Evolutionary conservation across 2,797 vertebrate species (phyloP), one percentile per base, ranked within the genome.

Genomic region (Gymnocypris eckloni): DNA sequence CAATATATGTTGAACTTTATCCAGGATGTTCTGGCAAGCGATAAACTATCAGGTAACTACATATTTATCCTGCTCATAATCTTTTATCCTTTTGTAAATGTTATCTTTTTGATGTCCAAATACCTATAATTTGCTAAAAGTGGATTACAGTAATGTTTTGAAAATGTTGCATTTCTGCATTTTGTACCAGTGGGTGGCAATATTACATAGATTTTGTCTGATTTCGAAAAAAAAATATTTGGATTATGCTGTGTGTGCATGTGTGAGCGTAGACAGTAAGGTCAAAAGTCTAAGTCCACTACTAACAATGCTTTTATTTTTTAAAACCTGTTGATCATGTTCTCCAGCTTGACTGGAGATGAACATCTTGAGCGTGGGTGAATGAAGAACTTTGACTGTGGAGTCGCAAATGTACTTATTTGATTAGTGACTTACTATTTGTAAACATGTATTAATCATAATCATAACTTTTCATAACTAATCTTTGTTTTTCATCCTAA

Each of bases 21-120:
- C n/a, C 41, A 43, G n/a, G 4, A 73, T 48, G 16, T 73, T 61
- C 52, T 10, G 5, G n/a, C 9, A 20, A n/a, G 22, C 48, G 52
- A 73, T 82, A 82, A 82, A 43, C 81, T 73, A 82, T 82, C 54
- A 61, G 10, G 50, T 73, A 72, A 70, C 66, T 3, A 39, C 25
- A 81, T 82, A 4, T 54, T n/a, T 64, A 16, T 28, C 4, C 4
- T 45, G 48, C 67, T 72, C 12, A 18, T 82, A n/a, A 80, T 33
- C 16, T 25, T 82, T 81, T 70, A 39, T 25, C 13, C 3, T 71
- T 71, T 71, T 37, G 37, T 37, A 15, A 69, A 81, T 52, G 13
- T 8, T 12, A 45, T 61, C n/a, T 45, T 82, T 25, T 59, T 59
- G 6, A 4, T 25, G 9, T 12, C 6, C 3, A 61, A 45, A 12